Percentiles rank a stretch among this genome's conserved stretches.
Evolutionary conservation across 2,888 invertebrate species (phyloP).

Genomic region (Sipha maydis): DNA sequence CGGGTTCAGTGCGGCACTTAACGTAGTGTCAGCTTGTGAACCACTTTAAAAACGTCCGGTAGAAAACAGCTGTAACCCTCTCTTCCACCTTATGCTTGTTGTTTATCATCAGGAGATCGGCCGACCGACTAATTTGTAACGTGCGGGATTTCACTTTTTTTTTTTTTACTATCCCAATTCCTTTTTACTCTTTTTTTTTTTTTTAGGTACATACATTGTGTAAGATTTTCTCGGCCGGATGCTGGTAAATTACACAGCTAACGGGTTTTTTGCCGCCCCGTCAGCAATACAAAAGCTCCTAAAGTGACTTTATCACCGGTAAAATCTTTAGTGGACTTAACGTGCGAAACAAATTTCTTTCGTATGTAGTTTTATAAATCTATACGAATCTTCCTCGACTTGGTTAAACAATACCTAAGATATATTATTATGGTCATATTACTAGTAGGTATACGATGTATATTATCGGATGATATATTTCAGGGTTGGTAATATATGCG

Average conservation of each 20-base stretch:
- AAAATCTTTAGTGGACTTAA: conserved; percentile 52
- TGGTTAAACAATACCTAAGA: neutral
- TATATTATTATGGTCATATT: neutral
- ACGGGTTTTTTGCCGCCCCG: conserved; percentile 42
- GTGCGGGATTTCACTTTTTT: neutral
- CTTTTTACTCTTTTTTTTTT: neutral
- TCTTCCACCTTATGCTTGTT: neutral
- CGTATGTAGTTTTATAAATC: conserved; percentile 14
- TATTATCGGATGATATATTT: too few relatives aligned
- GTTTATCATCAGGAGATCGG: conserved; percentile 52
- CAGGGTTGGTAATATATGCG: too few relatives aligned
- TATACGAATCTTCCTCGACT: neutral
- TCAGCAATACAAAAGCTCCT: conserved; percentile 55
- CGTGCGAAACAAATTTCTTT: conserved; percentile 15
- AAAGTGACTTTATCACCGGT: conserved; percentile 37
- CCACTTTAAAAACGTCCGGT: conserved; percentile 58
- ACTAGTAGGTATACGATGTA: neutral
- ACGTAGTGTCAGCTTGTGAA: conserved; percentile 58
- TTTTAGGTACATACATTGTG: conserved; percentile 27
- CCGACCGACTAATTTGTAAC: conserved; percentile 57
- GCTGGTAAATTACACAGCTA: conserved; percentile 49
- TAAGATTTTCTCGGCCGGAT: conserved; percentile 51
- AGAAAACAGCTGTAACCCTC: conserved; percentile 44
- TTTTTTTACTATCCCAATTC: conserved; percentile 5
- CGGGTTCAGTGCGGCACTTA: conserved; percentile 42